Base-by-base conservation (phyloP, 2,113 vertebrate genomes). In the Atlantisia rogersi region DNA sequence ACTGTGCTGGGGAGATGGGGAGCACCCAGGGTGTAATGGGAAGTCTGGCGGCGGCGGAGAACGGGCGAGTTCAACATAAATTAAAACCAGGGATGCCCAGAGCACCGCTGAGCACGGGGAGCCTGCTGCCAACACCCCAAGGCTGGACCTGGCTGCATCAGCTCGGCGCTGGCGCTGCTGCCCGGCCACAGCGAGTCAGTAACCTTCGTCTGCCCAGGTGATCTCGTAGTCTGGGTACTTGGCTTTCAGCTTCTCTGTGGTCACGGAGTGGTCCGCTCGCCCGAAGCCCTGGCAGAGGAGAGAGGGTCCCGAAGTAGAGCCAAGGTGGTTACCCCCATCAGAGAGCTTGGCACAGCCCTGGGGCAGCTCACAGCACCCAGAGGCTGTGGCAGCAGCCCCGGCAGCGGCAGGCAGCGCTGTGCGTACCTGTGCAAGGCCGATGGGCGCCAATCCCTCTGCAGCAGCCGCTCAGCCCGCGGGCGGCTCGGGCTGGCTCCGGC, bases 121-220 rank as follows among this genome's bases (percentile, higher is more conserved):
- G 29, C 64, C 70, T 4, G 59, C 40, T 70, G 63, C 59, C 78
- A 24, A 11, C 0, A 0, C 26, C 55, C 12, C 0, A 2, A 24
- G 1, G 2, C 42, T 3, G 4, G 29, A 1, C 10, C 31, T 1
- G 8, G 65, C 44, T 0, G 0, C 3, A 7, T 25, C 88, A 90
- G 86, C 58, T 63, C 84, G 37, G 15, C 44, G 37, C 58, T 75
- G 26, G 18, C 1, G 28, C 48, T 2, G 8, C 6, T 11, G 79
- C n/a, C 7, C 1, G 2, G 48, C 29, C 17, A 6, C n/a, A 40
- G 35, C 11, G 5, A 10, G 39, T 99, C 97, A 99, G 95, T 99
- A 99, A 75, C 99, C 99, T 50, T 99, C 99, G 2, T 99, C 98
- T 0, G 98, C 98, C 99, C 99, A 99, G 56, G 99, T 99, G 95